A percentile compares a stretch with the other conserved stretches of the same genome.
Conservation (phyloP, 23 tunicate genomes). For the Corella eumyota region DNA sequence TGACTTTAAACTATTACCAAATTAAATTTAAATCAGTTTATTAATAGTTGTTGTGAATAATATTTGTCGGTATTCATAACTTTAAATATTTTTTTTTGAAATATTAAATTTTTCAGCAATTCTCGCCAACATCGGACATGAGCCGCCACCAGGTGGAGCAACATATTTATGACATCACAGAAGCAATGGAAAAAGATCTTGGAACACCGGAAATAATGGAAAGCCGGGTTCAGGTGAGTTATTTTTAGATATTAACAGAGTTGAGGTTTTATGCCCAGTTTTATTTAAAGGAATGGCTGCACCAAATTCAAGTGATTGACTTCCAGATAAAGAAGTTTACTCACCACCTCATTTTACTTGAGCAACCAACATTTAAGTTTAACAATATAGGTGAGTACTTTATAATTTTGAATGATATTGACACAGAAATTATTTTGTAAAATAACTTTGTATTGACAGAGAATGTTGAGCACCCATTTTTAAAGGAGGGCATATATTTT, state of each 20-base stretch:
- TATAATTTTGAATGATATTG: too few relatives aligned
- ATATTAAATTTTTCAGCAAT: neutral
- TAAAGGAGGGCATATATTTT: too few relatives aligned
- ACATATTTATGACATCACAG: slow-evolving; percentile 13
- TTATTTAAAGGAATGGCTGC: slow-evolving; percentile 3
- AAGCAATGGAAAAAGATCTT: slow-evolving; percentile 32
- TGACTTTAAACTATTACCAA: too few relatives aligned
- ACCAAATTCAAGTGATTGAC: slow-evolving; percentile 2
- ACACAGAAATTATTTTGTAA: too few relatives aligned
- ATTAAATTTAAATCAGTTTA: too few relatives aligned
- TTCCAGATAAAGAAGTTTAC: slow-evolving; percentile 1
- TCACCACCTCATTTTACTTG: neutral
- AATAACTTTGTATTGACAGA: too few relatives aligned
- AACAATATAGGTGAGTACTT: too few relatives aligned
- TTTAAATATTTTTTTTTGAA: neutral
- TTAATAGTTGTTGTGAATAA: too few relatives aligned
- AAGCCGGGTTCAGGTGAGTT: slow-evolving; percentile 25
- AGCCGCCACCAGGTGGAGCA: slow-evolving; percentile 27
- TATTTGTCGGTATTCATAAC: neutral
- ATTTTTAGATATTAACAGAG: neutral
- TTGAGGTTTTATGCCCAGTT: neutral
- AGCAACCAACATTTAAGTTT: too few relatives aligned
- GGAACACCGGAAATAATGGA: slow-evolving; percentile 38
- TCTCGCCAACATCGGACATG: slow-evolving; percentile 20
- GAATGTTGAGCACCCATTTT: too few relatives aligned